Conservation (phyloP, 92 coral and sea anemone genomes). For the Pocillopora grandis region DNA sequence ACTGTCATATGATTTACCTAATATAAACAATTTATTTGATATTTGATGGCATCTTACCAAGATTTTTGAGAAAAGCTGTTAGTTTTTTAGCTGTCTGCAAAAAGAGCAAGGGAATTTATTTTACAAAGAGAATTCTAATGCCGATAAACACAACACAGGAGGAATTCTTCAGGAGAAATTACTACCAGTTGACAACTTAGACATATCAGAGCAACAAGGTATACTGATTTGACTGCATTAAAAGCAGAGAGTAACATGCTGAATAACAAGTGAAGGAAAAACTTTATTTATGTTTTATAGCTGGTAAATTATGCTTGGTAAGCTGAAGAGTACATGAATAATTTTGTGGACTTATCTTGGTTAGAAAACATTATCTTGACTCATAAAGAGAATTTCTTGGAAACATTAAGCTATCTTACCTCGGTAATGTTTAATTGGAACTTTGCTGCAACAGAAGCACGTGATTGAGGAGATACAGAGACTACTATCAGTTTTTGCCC, state of each 20-base stretch:
- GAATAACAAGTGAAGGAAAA: too few species aligned
- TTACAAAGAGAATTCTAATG: too few species aligned
- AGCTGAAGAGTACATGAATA: background rate
- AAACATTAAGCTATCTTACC: constrained; percentile 4
- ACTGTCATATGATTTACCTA: background rate
- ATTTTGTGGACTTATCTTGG: too few species aligned
- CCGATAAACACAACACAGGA: too few species aligned
- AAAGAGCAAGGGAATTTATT: background rate
- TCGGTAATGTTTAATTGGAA: constrained; percentile 66
- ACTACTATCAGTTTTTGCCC: constrained; percentile 77
- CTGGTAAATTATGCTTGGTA: background rate
- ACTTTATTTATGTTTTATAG: too few species aligned
- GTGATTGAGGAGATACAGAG: constrained; percentile 92
- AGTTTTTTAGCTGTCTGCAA: constrained; percentile 75
- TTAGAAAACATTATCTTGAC: too few species aligned
- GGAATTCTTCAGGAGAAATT: too few species aligned
- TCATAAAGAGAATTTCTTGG: too few species aligned
- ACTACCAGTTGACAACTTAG: too few species aligned
- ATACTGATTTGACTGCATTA: too few species aligned
- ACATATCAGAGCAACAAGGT: too few species aligned
- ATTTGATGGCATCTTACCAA: constrained; percentile 57
- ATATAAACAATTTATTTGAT: background rate
- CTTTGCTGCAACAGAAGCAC: constrained; percentile 95
- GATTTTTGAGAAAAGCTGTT: constrained; percentile 76
- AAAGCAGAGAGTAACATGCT: too few species aligned